A percentile compares a stretch with the other conserved stretches of the same genome.
Evolutionary conservation across 2,113 vertebrate species (phyloP).

Genomic region (Leuciscus idus): DNA sequence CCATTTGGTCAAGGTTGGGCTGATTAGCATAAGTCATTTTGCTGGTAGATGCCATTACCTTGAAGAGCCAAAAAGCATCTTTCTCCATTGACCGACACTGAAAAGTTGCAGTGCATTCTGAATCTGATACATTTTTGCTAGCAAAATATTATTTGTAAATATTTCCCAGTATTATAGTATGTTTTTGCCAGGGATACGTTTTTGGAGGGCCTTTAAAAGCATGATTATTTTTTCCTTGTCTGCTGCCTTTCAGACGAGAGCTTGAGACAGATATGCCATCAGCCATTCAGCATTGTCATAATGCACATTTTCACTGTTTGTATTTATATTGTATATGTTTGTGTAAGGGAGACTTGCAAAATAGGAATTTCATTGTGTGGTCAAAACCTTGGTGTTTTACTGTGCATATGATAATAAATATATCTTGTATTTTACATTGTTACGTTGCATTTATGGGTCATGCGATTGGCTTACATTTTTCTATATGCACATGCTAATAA

Average conservation of each 20-base stretch:
- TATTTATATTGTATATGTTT: no score
- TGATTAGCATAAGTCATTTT: background rate
- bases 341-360: no score
- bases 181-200: background rate
- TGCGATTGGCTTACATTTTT: background rate
- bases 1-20: background rate
- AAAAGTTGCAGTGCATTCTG: background rate
- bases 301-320: background rate
- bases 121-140: background rate
- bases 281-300: background rate
- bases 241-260: background rate
- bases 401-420: no score
- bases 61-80: background rate
- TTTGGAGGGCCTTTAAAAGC: no score
- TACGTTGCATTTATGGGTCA: background rate
- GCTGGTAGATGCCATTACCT: background rate
- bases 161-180: background rate
- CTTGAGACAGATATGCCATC: background rate
- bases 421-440: background rate
- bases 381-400: no score
- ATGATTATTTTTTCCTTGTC: background rate
- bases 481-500: background rate
- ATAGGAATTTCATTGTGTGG: no score
- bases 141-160: background rate
- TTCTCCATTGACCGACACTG: background rate